Base-by-base conservation (phyloP, 64 coral and sea anemone species). In the Pocillopora verrucosa region DNA sequence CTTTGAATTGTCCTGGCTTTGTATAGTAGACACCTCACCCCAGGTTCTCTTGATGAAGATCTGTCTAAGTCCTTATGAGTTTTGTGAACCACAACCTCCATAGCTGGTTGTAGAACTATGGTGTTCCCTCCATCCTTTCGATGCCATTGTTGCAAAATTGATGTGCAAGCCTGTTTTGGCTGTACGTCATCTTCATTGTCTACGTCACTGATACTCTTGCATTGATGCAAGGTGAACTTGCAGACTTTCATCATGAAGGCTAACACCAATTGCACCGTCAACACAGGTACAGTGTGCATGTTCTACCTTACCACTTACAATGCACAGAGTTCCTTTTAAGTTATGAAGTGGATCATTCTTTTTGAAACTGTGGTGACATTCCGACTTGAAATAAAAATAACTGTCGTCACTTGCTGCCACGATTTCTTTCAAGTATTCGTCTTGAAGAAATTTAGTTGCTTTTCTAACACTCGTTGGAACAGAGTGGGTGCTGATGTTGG, bases 141-240 rank as follows among this genome's bases (percentile, higher is more conserved):
- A 30, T 30, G 30, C 30, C 30, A 30, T 75, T 20, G 17, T 36
- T 90, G 88, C 88, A 90, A 90, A 68, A 77, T 90, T 58, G 88
- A 90, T 63, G 89, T 90, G 83, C 89, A 90, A 13, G 80, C 30
- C 75, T 82, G 57, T 15, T 62, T 74, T 17, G 89, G 89, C 41
- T 90, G 67, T 41, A 90, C 59, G 38, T 90, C 89, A 90, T 83
- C 89, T 80, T 90, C 38, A 83, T 56, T 61, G 15, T 90, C 89
- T 36, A 90, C 63, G 80, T 90, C 89, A 58, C 68, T 34, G 72
- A 90, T 79, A 89, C 69, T 90, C 72, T 90, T 90, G 58, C 89
- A 90, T 25, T 90, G 10, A 79, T 79, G 59, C 45, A 79, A 16
- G 19, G 76, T 79, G 76, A 79, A 79, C 76, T 22, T 22, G 76